These are phyloP conservation scores for Perizoma flavofasciatum DNA, from an alignment of 2,888 invertebrate species.

Conservation along the genomic window DNA sequence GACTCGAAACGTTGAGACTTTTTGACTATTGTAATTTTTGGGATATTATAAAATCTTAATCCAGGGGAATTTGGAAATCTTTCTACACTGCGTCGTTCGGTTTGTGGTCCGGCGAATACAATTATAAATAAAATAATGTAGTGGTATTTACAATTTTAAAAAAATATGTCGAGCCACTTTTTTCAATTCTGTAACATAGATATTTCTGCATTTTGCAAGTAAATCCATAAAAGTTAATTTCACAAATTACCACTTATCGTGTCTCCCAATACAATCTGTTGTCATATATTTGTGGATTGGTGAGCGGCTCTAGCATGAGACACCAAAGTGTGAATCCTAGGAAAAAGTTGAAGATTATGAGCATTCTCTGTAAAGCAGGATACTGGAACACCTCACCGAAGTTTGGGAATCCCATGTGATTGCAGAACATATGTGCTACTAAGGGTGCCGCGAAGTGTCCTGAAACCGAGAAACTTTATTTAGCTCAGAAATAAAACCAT, in stretches of 20 bases:
- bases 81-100: no score
- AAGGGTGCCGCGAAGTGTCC: conserved; percentile 95
- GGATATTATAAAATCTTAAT: no score
- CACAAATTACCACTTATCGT: conserved; percentile 38
- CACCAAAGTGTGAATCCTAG: conserved; percentile 92
- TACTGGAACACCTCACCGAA: conserved; percentile 83
- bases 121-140: no score
- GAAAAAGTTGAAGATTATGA: conserved; percentile 87
- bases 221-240: conserved; percentile 4
- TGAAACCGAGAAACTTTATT: conserved; percentile 53
- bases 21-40: no score
- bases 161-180: no score
- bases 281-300: conserved; percentile 86
- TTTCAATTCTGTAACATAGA: no score
- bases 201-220: no score
- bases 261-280: conserved; percentile 85
- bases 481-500: background rate
- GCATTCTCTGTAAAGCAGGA: conserved; percentile 78
- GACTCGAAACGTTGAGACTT: no score
- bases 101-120: no score
- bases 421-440: conserved; percentile 96
- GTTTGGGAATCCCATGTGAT: conserved; percentile 98
- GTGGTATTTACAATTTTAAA: no score
- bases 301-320: conserved; percentile 89
- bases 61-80: no score